Evolutionary conservation across 2,888 invertebrate genomes (phyloP), one percentile per base, ranked within the genome.

Genomic region (Laspeyria flexula): DNA sequence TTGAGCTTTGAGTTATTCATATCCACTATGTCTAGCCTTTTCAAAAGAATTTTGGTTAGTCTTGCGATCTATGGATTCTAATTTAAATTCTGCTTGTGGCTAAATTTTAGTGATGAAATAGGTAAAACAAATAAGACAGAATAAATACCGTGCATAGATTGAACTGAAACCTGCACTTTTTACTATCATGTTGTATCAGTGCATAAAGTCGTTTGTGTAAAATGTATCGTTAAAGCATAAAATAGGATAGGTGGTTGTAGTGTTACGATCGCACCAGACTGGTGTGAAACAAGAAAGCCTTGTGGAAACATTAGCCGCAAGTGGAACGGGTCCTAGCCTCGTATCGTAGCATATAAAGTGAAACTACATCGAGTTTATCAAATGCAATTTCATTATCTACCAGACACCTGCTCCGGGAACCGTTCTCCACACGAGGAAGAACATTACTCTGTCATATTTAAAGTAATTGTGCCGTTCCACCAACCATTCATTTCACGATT

Each of bases 361-460:
- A 90, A 90, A 89, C 85, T 85, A 75, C 78, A 58, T 60, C 60
- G 61, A 74, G 76, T 84, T 86, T 88, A 87, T 88, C 86, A 88
- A 84, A 81, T 83, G 85, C 84, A 82, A 83, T 88, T 88, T 86
- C 83, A 86, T 88, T 88, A 88, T 87, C 79, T 76, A 65, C 66
- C 73, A 65, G 83, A 78, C 79, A 81, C 79, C 79, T 80, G 81
- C 74, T 41, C 53, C 59, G 55, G 61, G 55, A 60, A 43, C 61
- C 57, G 75, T 73, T 66, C 47, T 52, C 47, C 42, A 45, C 43
- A 43, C 45, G 38, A 55, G 58, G 54, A 57, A 61, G 54, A 55
- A 59, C 38, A 47, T 55, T 25, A 25, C 12, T 15, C 21, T 43
- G 31, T 35, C 10, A 34, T 44, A 33, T 18, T 13, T 43, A 15